Evolutionary conservation across 2,113 vertebrate species (phyloP).

Genomic region (Dasyprocta punctata): DNA sequence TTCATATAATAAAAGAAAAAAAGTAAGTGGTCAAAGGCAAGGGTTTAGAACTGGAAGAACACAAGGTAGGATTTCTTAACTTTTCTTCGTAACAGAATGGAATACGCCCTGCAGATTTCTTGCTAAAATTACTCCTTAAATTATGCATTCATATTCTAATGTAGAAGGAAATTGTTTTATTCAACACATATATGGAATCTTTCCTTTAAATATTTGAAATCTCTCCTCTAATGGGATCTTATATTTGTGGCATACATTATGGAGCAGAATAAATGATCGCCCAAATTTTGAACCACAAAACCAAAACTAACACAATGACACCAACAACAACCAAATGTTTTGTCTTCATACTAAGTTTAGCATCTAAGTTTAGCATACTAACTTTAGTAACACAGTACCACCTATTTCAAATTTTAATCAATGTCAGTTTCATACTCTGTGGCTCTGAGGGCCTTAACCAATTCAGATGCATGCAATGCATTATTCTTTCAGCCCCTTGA

Average conservation of each 20-base stretch:
- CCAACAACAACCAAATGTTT: not conserved
- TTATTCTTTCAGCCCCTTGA: not conserved
- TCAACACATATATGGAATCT: not conserved
- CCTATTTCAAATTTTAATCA: not conserved
- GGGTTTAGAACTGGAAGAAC: not conserved
- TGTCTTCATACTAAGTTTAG: not conserved
- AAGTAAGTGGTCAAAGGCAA: not conserved
- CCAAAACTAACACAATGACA: not conserved
- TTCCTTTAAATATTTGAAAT: conserved; percentile 23
- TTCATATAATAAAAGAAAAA: not conserved
- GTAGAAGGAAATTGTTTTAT: not conserved
- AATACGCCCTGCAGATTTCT: not conserved
- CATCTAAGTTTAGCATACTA: not conserved
- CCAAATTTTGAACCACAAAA: not conserved
- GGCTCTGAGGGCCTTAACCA: not conserved
- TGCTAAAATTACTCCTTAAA: not conserved
- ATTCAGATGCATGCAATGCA: not conserved
- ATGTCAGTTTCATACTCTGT: not conserved
- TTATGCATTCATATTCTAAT: not conserved
- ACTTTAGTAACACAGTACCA: not conserved
- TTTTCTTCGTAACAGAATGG: not conserved
- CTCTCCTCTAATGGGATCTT: not conserved
- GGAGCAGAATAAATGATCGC: conserved; percentile 10
- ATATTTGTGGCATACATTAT: not conserved
- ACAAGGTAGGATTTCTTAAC: not conserved